Percentiles rank a stretch among this genome's conserved stretches.
phyloP scores from a whole-genome alignment of 1,140 invertebrate species.

The Asbolus verrucosus region DNA sequence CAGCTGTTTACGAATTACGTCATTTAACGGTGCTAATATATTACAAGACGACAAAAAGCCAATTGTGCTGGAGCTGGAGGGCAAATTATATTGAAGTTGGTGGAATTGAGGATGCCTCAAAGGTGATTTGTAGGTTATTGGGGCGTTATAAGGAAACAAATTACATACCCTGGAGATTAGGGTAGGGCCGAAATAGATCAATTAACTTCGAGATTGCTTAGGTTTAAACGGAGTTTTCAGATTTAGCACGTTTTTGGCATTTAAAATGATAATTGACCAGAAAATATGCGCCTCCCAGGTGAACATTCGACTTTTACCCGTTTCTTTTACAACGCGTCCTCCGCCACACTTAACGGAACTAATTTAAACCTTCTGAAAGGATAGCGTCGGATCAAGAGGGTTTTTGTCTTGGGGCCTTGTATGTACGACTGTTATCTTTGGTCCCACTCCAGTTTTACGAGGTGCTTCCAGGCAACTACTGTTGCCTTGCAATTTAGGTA shows the following conservation, averaged over 20 bases:
- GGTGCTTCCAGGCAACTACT: constrained; percentile 17
- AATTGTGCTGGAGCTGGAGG: constrained; percentile 29
- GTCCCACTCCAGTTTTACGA: constrained; percentile 25
- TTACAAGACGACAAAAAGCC: constrained; percentile 22
- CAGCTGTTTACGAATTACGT: no score
- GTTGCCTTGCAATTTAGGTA: constrained; percentile 11
- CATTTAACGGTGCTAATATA: constrained; percentile 13
- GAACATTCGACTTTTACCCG: constrained; percentile 10
- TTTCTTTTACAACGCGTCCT: constrained; percentile 30
- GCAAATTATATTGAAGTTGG: constrained; percentile 33
- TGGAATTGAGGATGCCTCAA: constrained; percentile 34
- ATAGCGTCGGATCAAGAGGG: constrained; percentile 31
- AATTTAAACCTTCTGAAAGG: constrained; percentile 29
- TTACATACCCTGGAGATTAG: constrained; percentile 29
- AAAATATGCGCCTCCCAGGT: no score
- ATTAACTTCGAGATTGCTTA: constrained; percentile 35
- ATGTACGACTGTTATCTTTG: constrained; percentile 32
- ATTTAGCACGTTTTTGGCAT: constrained; percentile 32
- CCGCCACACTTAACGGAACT: constrained; percentile 16
- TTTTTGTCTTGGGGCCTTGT: constrained; percentile 19
- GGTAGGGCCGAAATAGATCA: constrained; percentile 36
- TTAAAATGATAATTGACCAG: no score
- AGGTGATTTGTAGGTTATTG: constrained; percentile 39
- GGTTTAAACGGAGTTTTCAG: constrained; percentile 10
- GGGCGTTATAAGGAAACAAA: constrained; percentile 37